Base-by-base conservation (phyloP, 1,140 invertebrate genomes). In the Drosophila lacteicornis region DNA sequence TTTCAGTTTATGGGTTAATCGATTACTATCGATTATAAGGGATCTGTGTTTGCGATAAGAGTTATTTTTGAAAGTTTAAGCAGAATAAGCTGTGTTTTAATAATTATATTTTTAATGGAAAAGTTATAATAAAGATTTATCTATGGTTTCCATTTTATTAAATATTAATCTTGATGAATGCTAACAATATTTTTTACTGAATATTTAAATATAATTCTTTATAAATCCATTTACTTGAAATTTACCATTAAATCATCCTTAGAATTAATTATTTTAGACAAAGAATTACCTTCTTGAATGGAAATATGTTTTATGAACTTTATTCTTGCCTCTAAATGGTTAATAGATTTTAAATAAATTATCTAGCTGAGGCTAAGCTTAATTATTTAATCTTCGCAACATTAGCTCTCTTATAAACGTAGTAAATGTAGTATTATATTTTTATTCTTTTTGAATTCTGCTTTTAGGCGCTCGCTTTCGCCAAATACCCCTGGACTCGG, bases 401-500 rank as follows among this genome's bases (percentile, higher is more conserved):
- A 25, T 36, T 6, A 22, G 25, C 22, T 66, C 7, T 12, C 43
- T 42, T 30, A 45, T 51, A 70, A 70, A 15, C 40, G n/a, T 67
- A 67, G 30, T 36, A 73, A 63, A 15, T 47, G 8, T 60, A 61
- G 58, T 19, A 22, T 65, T 25, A 2, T 53, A 65, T 11, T 73
- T 17, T 57, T 6, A 27, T 42, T 36, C 15, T 59, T 88, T 88
- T 91, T 92, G 91, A 92, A 92, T 91, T 91, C 75, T 91, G 88
- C 90, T 91, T 91, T 90, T 70, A 73, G 47, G 75, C 46, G 60
- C 53, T 19, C 57, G 53, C 47, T 61, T 69, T 70, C 75, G 79
- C 60, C 70, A 69, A 69, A 68, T 49, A 45, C 38, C 67, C 63
- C 47, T 42, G 38, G 38, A 53, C 30, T 36, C 19, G 46, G 40